Evolutionary conservation across 2,797 vertebrate species (phyloP).

Genomic region (Luscinia megarhynchos): DNA sequence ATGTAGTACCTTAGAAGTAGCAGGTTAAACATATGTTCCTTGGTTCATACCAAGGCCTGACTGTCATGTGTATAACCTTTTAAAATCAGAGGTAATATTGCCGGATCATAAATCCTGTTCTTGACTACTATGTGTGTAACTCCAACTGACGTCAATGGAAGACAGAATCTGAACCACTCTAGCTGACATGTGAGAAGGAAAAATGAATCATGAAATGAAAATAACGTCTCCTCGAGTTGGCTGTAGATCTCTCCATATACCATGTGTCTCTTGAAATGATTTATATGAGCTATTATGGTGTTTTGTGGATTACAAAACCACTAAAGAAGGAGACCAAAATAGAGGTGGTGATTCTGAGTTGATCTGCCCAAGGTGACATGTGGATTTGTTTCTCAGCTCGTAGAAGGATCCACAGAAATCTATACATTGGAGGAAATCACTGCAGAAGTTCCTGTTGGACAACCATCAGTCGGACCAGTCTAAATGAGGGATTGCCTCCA

Average conservation of each 20-base stretch:
- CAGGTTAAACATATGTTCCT: not conserved
- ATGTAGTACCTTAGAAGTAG: not conserved
- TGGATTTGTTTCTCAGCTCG: constrained; percentile 14
- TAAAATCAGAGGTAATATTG: not conserved
- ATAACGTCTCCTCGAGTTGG: not conserved
- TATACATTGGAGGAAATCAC: not conserved
- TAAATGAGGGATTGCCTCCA: not conserved
- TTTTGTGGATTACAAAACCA: constrained; percentile 51
- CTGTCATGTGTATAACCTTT: not conserved
- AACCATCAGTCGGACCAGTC: not conserved
- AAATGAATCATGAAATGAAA: constrained; percentile 38
- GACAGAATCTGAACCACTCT: not conserved
- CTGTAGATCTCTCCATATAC: not conserved
- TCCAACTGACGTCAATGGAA: not conserved
- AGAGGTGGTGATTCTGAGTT: not conserved
- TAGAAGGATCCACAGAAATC: constrained; percentile 1
- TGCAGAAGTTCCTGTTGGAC: not conserved
- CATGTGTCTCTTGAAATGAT: constrained; percentile 3
- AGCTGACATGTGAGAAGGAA: not conserved
- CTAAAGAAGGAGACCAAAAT: constrained; percentile 2
- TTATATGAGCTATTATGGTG: constrained; percentile 18
- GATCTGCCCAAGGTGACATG: not conserved
- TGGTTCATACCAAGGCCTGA: not conserved
- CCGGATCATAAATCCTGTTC: not conserved
- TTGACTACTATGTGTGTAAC: not conserved